Percentiles rank a stretch among this genome's conserved stretches.
These are phyloP conservation scores for Ammospiza caudacuta DNA, from an alignment of 2,113 vertebrate species.

Conservation along the genomic window DNA sequence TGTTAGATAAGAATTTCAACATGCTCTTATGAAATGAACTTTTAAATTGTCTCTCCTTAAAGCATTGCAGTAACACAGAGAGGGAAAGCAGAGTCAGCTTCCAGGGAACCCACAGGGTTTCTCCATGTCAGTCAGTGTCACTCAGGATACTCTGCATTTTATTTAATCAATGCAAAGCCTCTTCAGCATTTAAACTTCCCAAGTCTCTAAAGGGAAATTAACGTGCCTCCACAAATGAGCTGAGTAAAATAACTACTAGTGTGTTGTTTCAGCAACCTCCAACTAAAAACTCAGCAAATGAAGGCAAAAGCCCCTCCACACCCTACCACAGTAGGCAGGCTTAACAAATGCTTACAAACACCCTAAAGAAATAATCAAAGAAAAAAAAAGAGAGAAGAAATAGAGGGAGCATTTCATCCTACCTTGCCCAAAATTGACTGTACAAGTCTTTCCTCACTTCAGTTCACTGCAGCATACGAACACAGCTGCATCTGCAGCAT, in stretches of 20 bases:
- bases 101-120: background rate
- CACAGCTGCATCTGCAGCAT: background rate
- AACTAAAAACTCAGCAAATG: background rate
- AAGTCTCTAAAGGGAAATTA: background rate
- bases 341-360: background rate
- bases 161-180: background rate
- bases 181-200: background rate
- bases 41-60: background rate
- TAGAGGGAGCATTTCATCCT: background rate
- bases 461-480: background rate
- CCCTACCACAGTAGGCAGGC: background rate
- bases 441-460: background rate
- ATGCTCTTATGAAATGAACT: background rate
- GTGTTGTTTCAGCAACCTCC: background rate
- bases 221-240: background rate
- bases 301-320: background rate
- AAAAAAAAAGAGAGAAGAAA: background rate
- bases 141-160: background rate
- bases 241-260: background rate
- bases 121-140: background rate
- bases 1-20: background rate
- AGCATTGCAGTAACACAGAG: background rate
- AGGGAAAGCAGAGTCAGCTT: background rate
- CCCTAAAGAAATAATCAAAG: background rate
- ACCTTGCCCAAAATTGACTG: background rate